Conservation (phyloP, 1,140 invertebrate genomes). For the Gonioctena quinquepunctata region DNA sequence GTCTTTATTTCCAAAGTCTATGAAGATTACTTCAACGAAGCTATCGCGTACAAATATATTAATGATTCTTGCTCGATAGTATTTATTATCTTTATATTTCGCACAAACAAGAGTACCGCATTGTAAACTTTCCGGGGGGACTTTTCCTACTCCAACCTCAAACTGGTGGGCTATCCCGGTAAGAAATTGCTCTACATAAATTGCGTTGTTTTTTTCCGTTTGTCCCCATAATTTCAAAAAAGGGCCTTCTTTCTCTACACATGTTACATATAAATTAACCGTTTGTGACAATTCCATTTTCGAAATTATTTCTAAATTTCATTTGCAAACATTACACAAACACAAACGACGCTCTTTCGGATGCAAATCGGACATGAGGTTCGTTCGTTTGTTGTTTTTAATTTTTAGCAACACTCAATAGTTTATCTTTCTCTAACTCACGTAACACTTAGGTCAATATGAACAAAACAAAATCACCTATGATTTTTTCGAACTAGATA, state of each 20-base stretch:
- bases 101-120: conserved; percentile 65
- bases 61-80: conserved; percentile 65
- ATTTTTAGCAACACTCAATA: too few species aligned
- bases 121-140: conserved; percentile 52
- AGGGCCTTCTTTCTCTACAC: conserved; percentile 66
- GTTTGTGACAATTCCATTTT: conserved; percentile 21
- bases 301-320: not conserved
- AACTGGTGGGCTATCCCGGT: conserved; percentile 54
- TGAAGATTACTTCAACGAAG: conserved; percentile 65
- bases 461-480: too few species aligned
- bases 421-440: too few species aligned
- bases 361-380: too few species aligned
- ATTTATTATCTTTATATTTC: conserved; percentile 66
- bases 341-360: too few species aligned
- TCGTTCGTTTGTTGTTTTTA: too few species aligned
- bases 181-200: conserved; percentile 63
- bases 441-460: too few species aligned
- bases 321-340: not conserved
- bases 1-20: conserved; percentile 73
- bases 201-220: conserved; percentile 60
- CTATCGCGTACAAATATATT: conserved; percentile 56
- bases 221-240: conserved; percentile 70
- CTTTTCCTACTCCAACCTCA: conserved; percentile 56
- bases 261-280: conserved; percentile 59
- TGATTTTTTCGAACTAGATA: too few species aligned